phyloP scores from a whole-genome alignment of 2,888 invertebrate species.

The Drosophila picticornis region DNA sequence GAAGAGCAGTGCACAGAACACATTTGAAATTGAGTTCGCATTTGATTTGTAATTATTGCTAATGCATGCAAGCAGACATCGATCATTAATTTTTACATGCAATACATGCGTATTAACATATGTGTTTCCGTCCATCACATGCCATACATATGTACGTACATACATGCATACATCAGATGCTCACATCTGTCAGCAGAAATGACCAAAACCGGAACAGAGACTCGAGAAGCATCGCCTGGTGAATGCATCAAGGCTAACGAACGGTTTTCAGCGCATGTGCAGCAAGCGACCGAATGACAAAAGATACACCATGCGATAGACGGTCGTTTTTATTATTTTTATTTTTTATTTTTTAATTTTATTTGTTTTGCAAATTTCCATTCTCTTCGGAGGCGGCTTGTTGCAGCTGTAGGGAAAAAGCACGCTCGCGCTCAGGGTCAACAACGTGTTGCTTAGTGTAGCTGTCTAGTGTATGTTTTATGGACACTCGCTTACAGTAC shows the following conservation, averaged over 20 bases:
- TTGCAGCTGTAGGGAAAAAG: constrained; percentile 45
- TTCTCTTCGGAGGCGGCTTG: constrained; percentile 23
- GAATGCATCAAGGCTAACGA: constrained; percentile 13
- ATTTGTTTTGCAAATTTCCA: constrained; percentile 41
- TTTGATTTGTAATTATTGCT: constrained; percentile 58
- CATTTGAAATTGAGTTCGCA: constrained; percentile 41
- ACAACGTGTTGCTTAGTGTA: constrained; percentile 44
- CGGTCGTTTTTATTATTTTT: background rate
- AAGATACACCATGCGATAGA: background rate
- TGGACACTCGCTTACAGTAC: constrained; percentile 19
- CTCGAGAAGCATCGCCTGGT: constrained; percentile 14
- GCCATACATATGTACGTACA: background rate
- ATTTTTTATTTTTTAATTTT: background rate
- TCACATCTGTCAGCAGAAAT: constrained; percentile 22
- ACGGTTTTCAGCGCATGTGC: constrained; percentile 42
- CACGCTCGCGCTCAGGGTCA: constrained; percentile 59
- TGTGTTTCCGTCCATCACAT: background rate
- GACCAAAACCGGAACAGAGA: constrained; percentile 44
- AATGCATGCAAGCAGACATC: constrained; percentile 27
- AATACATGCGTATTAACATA: constrained; percentile 1
- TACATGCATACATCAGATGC: background rate
- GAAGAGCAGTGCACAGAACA: constrained; percentile 23
- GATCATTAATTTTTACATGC: background rate
- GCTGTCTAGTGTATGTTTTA: constrained; percentile 7
- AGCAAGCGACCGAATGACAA: constrained; percentile 4